A percentile compares a stretch with the other conserved stretches of the same genome.
Evolutionary conservation across 2,888 invertebrate genomes (phyloP).

Genomic region (Myopa testacea): DNA sequence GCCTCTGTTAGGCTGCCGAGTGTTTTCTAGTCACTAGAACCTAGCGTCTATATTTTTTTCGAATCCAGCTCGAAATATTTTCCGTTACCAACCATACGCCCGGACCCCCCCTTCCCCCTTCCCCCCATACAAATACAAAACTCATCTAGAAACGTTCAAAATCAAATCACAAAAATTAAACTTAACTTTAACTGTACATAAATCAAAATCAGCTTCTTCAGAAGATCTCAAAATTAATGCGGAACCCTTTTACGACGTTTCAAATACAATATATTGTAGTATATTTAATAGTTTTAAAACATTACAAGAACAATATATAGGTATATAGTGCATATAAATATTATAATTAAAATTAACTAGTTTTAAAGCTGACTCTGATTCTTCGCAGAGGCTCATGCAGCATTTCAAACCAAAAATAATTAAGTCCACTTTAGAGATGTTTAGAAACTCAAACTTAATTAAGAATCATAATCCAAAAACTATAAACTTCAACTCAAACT

Average conservation of each 20-base stretch:
- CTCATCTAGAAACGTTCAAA: background rate
- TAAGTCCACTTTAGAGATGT: background rate
- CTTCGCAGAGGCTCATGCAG: constrained; percentile 42
- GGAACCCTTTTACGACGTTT: constrained; percentile 6
- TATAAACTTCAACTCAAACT: too few relatives aligned
- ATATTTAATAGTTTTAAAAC: background rate
- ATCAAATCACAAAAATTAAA: background rate
- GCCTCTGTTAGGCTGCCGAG: constrained; percentile 50
- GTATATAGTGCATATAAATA: constrained; percentile 47
- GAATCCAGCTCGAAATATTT: constrained; percentile 23
- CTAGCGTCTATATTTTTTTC: constrained; percentile 48
- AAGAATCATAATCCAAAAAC: too few relatives aligned
- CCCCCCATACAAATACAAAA: constrained; percentile 15
- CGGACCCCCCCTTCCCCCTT: too few relatives aligned
- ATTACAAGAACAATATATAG: constrained; percentile 48
- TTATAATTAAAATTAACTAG: background rate
- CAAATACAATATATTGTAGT: background rate
- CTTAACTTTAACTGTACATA: constrained; percentile 5
- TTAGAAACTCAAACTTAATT: too few relatives aligned
- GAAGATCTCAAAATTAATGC: constrained; percentile 55
- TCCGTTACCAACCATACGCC: background rate
- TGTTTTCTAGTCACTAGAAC: constrained; percentile 63
- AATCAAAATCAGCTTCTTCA: constrained; percentile 58
- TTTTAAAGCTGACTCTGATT: constrained; percentile 4
- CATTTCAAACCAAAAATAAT: constrained; percentile 44